phyloP scores from a whole-genome alignment of 2,113 vertebrate genomes.

The Sarotherodon lohbergeri region DNA sequence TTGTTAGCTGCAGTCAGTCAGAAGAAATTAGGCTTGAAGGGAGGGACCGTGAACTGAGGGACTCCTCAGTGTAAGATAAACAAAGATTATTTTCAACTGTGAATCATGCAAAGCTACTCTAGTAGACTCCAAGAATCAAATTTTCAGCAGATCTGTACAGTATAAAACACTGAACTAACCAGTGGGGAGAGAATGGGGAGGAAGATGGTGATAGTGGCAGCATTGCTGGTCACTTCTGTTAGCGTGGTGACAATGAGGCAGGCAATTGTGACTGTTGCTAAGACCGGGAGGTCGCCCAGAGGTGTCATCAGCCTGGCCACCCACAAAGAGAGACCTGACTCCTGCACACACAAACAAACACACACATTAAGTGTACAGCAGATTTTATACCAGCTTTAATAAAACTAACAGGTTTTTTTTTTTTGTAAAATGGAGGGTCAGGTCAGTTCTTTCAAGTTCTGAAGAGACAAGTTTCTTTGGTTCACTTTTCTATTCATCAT shows the following conservation, averaged over 20 bases:
- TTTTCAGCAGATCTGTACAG: neutral
- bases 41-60: neutral
- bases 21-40: neutral
- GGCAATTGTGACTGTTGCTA: slow-evolving; percentile 77
- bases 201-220: slow-evolving; percentile 89
- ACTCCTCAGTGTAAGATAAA: neutral
- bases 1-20: neutral
- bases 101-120: neutral
- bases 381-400: neutral
- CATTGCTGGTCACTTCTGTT: slow-evolving; percentile 91
- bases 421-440: neutral
- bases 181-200: slow-evolving; percentile 86
- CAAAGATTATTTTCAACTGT: neutral
- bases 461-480: neutral
- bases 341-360: slow-evolving; percentile 58
- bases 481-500: neutral
- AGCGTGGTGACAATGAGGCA: slow-evolving; percentile 86
- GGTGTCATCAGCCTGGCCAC: slow-evolving; percentile 83
- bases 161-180: slow-evolving; percentile 70
- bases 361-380: neutral
- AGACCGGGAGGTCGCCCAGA: slow-evolving; percentile 79
- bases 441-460: fast-evolving
- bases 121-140: neutral
- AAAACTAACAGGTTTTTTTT: neutral
- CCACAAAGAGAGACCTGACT: slow-evolving; percentile 83